Percentiles rank a stretch among this genome's conserved stretches.
Evolutionary conservation across 1,140 invertebrate species (phyloP).

Genomic region (Microplitis demolitor): DNA sequence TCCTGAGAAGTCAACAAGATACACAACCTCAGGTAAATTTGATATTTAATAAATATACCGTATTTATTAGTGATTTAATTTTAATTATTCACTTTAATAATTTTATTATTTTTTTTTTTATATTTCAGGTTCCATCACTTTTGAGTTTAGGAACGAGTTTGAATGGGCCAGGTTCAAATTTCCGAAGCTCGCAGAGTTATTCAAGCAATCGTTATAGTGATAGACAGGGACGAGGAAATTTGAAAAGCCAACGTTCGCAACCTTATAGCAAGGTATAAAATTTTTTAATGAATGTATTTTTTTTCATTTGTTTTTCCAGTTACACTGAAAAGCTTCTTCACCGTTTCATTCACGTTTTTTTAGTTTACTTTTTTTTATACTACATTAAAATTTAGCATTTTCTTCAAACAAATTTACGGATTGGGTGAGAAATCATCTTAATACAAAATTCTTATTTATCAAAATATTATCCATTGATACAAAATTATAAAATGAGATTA

Average conservation of each 20-base stretch:
- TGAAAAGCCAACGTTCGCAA: slow-evolving; percentile 57
- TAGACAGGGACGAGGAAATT: slow-evolving; percentile 44
- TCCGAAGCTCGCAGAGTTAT: slow-evolving; percentile 51
- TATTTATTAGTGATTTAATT: not conserved
- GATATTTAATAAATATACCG: not conserved
- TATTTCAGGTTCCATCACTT: slow-evolving; percentile 54
- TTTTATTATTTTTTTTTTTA: slow-evolving; percentile 17
- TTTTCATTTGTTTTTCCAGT: not conserved
- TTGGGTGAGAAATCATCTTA: slow-evolving; percentile 1
- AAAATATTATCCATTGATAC: not conserved
- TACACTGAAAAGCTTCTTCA: not conserved
- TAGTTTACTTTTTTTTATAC: not conserved
- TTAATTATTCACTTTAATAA: too few relatives aligned
- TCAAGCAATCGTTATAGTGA: slow-evolving; percentile 55
- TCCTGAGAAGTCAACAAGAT: slow-evolving; percentile 58
- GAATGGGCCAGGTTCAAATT: slow-evolving; percentile 52
- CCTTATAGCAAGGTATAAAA: slow-evolving; percentile 61
- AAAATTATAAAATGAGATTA: not conserved
- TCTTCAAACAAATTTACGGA: not conserved
- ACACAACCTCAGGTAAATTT: slow-evolving; percentile 51
- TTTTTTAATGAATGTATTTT: not conserved
- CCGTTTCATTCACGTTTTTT: not conserved
- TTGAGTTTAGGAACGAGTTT: slow-evolving; percentile 57
- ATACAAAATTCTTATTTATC: not conserved
- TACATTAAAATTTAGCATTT: not conserved